phyloP scores from a whole-genome alignment of 92 coral and sea anemone species.

The Zoanthus solanderi region DNA sequence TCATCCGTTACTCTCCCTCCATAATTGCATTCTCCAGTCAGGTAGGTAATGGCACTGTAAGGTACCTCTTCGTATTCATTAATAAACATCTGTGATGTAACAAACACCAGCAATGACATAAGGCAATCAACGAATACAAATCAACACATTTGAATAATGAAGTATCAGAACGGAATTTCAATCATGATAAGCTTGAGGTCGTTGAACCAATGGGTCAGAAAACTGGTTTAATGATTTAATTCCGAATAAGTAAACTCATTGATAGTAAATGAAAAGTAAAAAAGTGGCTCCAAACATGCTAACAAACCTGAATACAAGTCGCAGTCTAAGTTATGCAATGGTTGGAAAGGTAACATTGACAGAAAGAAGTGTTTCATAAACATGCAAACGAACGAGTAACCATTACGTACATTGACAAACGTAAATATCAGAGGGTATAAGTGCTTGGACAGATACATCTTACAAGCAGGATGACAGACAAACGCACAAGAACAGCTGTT shows the following conservation, averaged over 20 bases:
- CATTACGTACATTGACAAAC: neutral
- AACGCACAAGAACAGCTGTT: neutral
- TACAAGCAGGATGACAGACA: neutral
- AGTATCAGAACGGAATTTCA: no score
- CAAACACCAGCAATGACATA: neutral
- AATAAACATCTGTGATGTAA: constrained; percentile 84
- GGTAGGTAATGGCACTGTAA: constrained; percentile 93
- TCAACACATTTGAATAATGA: neutral
- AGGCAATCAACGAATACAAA: neutral
- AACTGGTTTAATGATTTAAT: neutral
- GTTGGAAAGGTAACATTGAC: no score
- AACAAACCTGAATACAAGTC: no score
- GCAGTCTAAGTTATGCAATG: no score
- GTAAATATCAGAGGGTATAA: no score
- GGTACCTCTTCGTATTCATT: constrained; percentile 98
- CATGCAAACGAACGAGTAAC: no score
- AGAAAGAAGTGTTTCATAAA: no score
- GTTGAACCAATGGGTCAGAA: neutral
- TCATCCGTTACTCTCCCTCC: constrained; percentile 99
- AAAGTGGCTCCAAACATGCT: no score
- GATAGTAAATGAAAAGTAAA: no score
- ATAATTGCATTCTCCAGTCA: constrained; percentile 98
- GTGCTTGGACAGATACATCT: neutral
- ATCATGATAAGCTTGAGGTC: no score
- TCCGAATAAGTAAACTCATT: no score